Base-by-base conservation (phyloP, 2,797 vertebrate genomes). In the Hyperoplus immaculatus region DNA sequence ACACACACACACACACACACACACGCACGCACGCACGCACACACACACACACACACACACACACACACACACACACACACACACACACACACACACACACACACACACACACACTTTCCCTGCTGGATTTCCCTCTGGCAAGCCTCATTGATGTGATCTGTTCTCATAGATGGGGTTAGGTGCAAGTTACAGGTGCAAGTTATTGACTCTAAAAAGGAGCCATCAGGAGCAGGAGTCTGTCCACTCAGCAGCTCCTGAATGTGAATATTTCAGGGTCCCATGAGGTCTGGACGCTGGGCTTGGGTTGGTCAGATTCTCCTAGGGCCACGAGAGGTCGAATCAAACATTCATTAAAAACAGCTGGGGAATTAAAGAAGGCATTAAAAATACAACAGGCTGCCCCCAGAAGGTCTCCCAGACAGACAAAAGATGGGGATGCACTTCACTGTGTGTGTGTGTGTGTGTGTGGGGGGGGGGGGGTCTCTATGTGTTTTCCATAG, bases 301-400 rank as follows among this genome's bases (percentile, higher is more conserved):
- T 45, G 46, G 55, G 55, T 76, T 46, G 85, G 70, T 80, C 81
- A 66, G 78, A 78, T 87, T 87, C 85, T 76, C 81, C 70, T 49
- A 10, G 69, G 82, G 81, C 86, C 72, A 46, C 11, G 29, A 58
- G 83, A 84, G 87, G 80, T 61, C 63, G 60, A 86, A 95, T 95
- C 86, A 94, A 94, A 93, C 84, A 93, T 94, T 92, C 83, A 94
- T 91, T 72, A 91, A 42, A 84, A 69, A 86, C 87, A 84, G 83
- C 89, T 88, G 84, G 80, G 81, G 78, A 83, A 84, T 72, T 29
- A 84, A 84, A 36, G 56, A 64, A 63, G 64, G 58, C 89, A 93
- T 93, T 89, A 93, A 94, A 94, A 86, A 92, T 92, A 88, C 88
- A 92, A 87, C 74, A 90, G 77, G 71, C 80, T 80, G 73, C 76